Evolutionary conservation across 2,797 vertebrate genomes (phyloP).

Genomic region (Crocidura indochinensis): DNA sequence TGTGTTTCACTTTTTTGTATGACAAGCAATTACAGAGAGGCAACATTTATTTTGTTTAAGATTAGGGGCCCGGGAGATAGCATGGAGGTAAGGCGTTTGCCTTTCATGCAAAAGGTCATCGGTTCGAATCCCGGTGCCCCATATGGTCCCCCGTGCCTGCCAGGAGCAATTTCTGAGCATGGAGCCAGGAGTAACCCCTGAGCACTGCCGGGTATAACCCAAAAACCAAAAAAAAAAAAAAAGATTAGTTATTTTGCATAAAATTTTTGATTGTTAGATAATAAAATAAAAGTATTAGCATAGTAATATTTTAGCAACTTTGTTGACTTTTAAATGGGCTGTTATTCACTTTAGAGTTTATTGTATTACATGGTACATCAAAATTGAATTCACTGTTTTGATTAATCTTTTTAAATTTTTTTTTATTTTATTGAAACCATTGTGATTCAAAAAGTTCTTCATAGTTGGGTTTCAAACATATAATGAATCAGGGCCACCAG

Average conservation of each 20-base stretch:
- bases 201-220: too few relatives aligned
- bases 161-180: too few relatives aligned
- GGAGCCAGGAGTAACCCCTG: too few relatives aligned
- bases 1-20: neutral
- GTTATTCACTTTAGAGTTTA: neutral
- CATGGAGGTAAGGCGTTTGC: too few relatives aligned
- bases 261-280: constrained; percentile 29
- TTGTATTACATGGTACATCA: neutral
- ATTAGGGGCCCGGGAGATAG: too few relatives aligned
- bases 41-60: constrained; percentile 15
- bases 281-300: neutral
- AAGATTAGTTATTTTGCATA: neutral
- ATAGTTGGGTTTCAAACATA: too few relatives aligned
- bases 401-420: neutral
- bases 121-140: too few relatives aligned
- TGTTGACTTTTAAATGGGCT: neutral
- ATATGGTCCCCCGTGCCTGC: too few relatives aligned
- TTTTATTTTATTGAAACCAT: neutral
- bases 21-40: constrained; percentile 6
- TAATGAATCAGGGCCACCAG: too few relatives aligned
- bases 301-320: neutral
- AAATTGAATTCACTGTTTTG: constrained; percentile 36
- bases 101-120: too few relatives aligned
- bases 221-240: too few relatives aligned
- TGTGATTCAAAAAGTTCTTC: too few relatives aligned